phyloP scores from a whole-genome alignment of 2,113 vertebrate genomes.

The Anguilla japonica region DNA sequence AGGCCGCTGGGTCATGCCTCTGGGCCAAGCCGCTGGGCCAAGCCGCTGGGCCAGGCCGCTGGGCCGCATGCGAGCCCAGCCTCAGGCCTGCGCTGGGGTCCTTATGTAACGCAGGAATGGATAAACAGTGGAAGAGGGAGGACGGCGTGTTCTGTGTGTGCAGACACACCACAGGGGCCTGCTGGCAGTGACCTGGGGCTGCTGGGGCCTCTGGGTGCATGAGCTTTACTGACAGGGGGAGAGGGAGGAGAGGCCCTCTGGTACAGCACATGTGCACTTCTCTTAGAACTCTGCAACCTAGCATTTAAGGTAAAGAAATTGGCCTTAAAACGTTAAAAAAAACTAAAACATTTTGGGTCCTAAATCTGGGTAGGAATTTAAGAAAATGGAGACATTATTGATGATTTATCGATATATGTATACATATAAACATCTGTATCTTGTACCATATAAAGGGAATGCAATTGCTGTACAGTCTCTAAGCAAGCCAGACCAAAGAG shows the following conservation, averaged over 20 bases:
- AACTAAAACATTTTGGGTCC: background rate
- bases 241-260: too few relatives aligned
- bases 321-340: background rate
- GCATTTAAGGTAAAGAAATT: too few relatives aligned
- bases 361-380: too few relatives aligned
- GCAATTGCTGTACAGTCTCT: background rate
- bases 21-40: background rate
- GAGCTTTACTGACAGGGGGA: background rate
- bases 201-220: background rate
- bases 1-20: too few relatives aligned
- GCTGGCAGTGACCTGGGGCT: background rate
- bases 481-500: background rate
- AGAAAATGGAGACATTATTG: background rate
- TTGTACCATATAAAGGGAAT: too few relatives aligned
- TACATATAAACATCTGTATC: too few relatives aligned
- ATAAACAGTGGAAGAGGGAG: background rate
- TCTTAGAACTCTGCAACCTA: too few relatives aligned
- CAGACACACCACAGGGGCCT: background rate
- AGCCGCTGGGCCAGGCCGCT: background rate
- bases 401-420: background rate
- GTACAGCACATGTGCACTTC: too few relatives aligned
- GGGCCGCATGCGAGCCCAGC: background rate
- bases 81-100: background rate
- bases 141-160: background rate
- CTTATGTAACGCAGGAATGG: background rate